phyloP scores from a whole-genome alignment of 2,113 vertebrate genomes.

The Syngnathus typhle region DNA sequence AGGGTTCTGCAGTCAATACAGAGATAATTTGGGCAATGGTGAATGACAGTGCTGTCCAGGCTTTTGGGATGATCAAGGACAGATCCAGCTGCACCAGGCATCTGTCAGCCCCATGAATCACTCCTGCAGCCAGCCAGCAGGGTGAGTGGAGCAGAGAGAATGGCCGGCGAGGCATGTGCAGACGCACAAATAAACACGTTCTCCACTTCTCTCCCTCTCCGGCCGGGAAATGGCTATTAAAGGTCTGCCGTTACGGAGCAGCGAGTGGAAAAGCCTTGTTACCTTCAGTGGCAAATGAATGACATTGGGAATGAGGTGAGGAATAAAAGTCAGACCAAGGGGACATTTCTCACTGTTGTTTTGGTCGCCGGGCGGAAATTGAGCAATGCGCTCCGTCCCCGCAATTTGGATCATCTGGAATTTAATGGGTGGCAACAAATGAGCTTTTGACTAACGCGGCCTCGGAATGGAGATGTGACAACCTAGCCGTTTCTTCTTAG shows the following conservation, averaged over 20 bases:
- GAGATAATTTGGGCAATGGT: constrained; percentile 99
- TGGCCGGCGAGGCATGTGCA: constrained; percentile 76
- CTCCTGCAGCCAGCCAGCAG: constrained; percentile 89
- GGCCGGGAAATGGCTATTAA: constrained; percentile 78
- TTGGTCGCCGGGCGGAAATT: constrained; percentile 33
- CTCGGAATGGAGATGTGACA: background rate
- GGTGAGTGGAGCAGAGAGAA: constrained; percentile 85
- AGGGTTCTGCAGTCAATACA: constrained; percentile 99
- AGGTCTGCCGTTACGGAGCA: constrained; percentile 72
- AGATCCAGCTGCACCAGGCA: constrained; percentile 99
- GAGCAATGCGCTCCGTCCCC: constrained; percentile 33
- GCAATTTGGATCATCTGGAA: constrained; percentile 35
- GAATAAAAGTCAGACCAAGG: constrained; percentile 66
- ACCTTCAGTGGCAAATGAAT: constrained; percentile 76
- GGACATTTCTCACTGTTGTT: constrained; percentile 63
- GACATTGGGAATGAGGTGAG: constrained; percentile 73
- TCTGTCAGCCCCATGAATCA: constrained; percentile 99
- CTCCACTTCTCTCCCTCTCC: constrained; percentile 60
- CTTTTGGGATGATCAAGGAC: constrained; percentile 99
- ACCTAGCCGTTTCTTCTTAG: background rate
- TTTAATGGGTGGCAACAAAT: constrained; percentile 29
- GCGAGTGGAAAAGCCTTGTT: constrained; percentile 71
- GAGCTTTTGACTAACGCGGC: constrained; percentile 21
- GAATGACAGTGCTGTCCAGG: constrained; percentile 99
- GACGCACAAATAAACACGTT: constrained; percentile 76